Evolutionary conservation across 2,113 vertebrate genomes (phyloP), one percentile per base, ranked within the genome.

Genomic region (Lagopus leucura): DNA sequence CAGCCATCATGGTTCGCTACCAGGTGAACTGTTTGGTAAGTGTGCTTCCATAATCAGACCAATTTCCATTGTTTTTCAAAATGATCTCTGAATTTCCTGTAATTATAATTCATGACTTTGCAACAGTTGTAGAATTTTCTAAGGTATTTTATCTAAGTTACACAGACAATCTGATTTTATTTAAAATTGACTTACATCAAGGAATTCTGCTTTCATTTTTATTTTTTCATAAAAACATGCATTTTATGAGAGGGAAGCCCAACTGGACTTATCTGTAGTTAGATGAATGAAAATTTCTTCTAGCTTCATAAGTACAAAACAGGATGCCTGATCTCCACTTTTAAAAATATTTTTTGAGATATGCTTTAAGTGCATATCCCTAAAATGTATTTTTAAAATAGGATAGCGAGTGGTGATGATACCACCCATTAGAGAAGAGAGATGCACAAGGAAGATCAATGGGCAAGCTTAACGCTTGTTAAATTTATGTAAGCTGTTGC

Each of bases 381-480:
- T 50, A 79, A 85, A 82, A 32, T 9, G 13, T 3, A 10, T 11
- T 11, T 79, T 82, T 61, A 40, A 82, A 64, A 9, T 27, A 19
- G 9, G 30, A 13, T 14, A 43, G 16, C 25, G 24, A 50, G 28
- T 50, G n/a, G 45, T 24, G 63, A 72, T 40, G 54, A 6, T 18
- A 22, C 8, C 28, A 48, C 7, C 13, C 16, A 22, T 8, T 4
- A 36, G 43, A 58, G 21, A 75, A 22, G 20, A 50, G 6, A 91
- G 38, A 42, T 42, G 60, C 36, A 43, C 4, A 11, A 52, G 75
- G 34, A 27, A 55, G 1, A 0, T 1, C 22, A 43, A 13, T 0
- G 2, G 73, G 6, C 5, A 84, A 66, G 6, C 15, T 13, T 34
- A 43, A 78, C 71, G 32, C 22, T 63, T 43, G n/a, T 2, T 48